phyloP scores from a whole-genome alignment of 1,140 invertebrate genomes.

The Lasioglossum baleicum region DNA sequence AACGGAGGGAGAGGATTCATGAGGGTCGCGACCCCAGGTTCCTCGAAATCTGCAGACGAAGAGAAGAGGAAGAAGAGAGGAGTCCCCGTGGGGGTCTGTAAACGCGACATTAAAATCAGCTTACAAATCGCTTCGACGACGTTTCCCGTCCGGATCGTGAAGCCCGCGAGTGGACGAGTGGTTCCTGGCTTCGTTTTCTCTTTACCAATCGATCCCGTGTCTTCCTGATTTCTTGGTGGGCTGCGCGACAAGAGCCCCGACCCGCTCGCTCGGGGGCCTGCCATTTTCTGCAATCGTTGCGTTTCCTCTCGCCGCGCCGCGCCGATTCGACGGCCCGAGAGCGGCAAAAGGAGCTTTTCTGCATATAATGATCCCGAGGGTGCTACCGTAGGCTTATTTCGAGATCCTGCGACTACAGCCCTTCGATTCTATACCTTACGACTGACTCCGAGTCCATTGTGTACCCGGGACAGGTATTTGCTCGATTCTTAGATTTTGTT shows the following conservation, averaged over 20 bases:
- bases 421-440: constrained; percentile 10
- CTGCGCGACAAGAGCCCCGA: neutral
- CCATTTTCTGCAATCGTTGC: constrained; percentile 60
- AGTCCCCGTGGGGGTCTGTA: constrained; percentile 59
- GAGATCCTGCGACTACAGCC: constrained; percentile 29
- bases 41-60: constrained; percentile 54
- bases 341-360: neutral
- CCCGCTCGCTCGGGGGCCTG: neutral
- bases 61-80: constrained; percentile 8
- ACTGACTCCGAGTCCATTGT: constrained; percentile 10
- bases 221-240: constrained; percentile 15
- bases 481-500: neutral
- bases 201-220: constrained; percentile 23
- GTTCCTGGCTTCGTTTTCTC: neutral
- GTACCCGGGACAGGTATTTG: neutral
- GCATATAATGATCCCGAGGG: constrained; percentile 42
- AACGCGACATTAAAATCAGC: constrained; percentile 71
- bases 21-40: neutral
- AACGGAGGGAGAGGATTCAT: neutral
- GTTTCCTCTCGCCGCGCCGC: constrained; percentile 42
- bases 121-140: constrained; percentile 68
- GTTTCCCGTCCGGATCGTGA: constrained; percentile 58
- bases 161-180: constrained; percentile 45
- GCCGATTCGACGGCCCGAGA: constrained; percentile 41
- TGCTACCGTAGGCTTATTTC: constrained; percentile 44